Evolutionary conservation across 2,888 invertebrate species (phyloP), one percentile per base, ranked within the genome.

Genomic region (Sarcophaga rosellei): DNA sequence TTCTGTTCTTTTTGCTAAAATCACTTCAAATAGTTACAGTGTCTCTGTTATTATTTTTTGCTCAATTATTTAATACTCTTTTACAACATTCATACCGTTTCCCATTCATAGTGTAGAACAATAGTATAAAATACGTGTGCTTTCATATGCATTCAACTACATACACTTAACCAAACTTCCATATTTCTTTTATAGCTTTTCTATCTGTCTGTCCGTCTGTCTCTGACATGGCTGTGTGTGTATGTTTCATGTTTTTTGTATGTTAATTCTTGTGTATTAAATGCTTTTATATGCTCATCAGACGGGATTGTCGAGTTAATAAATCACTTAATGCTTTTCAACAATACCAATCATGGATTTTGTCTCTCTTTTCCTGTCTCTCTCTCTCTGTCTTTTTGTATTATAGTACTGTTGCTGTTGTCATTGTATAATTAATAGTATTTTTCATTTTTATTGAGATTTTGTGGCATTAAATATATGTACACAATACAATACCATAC

Each of bases 301-400:
- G 66, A 45, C 57, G 81, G 72, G 74, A 85, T 85, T 82, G 85
- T 82, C 78, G 70, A 75, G 47, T 66, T 69, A 78, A 81, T 85
- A 85, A 85, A 81, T 85, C 80, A 86, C 83, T 83, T 83, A 80
- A 83, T 74, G 65, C 73, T 59, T 80, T 80, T 68, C 68, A 83
- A 77, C 76, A 83, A 76, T 65, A 53, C 21, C 47, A 21, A 53
- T 57, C 23, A 66, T 66, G 59, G 20, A 21, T 35, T 35, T 35
- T 35, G 10, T 35, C 2, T 35, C 35, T 10, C 35, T 2, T 35
- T 35, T 35, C 10, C 35, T 35, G 10, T 8, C 35, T 35, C 35
- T 8, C 35, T 35, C 35, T 1, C 35, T 35, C 35, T 35, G 10
- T 6, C 6, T 35, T 2, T 35, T 10, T 0, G 35, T 35, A 35